Evolutionary conservation across 2,797 vertebrate genomes (phyloP).

Genomic region (Cuniculus paca): DNA sequence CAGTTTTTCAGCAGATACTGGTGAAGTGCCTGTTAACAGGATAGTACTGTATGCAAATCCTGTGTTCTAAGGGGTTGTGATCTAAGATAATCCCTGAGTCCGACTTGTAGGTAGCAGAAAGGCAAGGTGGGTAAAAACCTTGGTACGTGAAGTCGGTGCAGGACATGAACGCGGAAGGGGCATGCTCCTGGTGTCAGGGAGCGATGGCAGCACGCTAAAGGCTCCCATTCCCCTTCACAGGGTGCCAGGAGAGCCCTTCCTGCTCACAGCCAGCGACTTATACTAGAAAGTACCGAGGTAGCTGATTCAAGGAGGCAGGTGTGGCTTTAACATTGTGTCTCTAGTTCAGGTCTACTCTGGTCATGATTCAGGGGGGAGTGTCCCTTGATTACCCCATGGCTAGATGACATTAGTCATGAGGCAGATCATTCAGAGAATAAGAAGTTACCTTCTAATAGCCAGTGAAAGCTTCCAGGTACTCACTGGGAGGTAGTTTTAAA

Average conservation of each 20-base stretch:
- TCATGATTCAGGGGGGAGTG: slow-evolving; percentile 58
- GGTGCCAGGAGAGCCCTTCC: background rate
- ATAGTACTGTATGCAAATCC: background rate
- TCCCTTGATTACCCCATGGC: slow-evolving; percentile 54
- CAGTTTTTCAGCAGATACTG: background rate
- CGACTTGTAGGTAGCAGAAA: background rate
- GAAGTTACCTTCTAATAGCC: slow-evolving; percentile 70
- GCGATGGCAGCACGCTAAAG: background rate
- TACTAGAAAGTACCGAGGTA: background rate
- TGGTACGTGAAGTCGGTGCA: background rate
- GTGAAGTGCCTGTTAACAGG: background rate
- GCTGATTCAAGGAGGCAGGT: slow-evolving; percentile 9
- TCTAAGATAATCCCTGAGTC: background rate
- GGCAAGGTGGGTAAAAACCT: background rate
- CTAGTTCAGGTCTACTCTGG: background rate
- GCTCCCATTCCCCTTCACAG: background rate
- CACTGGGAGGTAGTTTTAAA: slow-evolving; percentile 51
- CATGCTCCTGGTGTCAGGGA: background rate
- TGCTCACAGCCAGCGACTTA: background rate
- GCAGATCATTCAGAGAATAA: slow-evolving; percentile 65
- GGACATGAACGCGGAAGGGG: background rate
- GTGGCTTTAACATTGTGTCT: slow-evolving; percentile 4
- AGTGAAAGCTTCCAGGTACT: slow-evolving; percentile 78
- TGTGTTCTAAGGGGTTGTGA: background rate
- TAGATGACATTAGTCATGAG: slow-evolving; percentile 67